A percentile compares a stretch with the other conserved stretches of the same genome.
Conservation (phyloP, 2,113 vertebrate species). For the Anguilla japonica region DNA sequence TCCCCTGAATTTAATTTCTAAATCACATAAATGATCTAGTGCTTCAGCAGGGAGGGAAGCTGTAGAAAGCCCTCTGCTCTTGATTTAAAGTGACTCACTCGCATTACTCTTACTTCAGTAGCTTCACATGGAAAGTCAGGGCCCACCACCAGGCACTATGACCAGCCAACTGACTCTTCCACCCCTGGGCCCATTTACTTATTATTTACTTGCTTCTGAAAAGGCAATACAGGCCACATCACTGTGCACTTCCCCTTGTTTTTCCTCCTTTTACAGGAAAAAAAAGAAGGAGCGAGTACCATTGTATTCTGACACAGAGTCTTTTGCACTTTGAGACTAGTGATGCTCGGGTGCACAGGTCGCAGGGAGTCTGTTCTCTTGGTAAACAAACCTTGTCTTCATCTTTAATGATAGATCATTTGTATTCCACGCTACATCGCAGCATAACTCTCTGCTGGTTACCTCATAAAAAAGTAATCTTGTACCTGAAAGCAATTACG, state of each 20-base stretch:
- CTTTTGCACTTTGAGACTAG: slow-evolving; percentile 5
- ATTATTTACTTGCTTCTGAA: background rate
- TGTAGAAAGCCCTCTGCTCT: background rate
- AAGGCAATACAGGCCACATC: background rate
- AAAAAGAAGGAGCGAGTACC: background rate
- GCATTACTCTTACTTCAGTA: slow-evolving; percentile 35
- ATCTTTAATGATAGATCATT: slow-evolving; percentile 24
- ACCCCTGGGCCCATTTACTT: background rate
- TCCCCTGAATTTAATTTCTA: background rate
- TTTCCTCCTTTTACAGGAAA: background rate
- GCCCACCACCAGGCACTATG: background rate
- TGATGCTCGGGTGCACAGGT: background rate
- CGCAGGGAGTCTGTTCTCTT: background rate
- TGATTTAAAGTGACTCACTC: slow-evolving; percentile 38
- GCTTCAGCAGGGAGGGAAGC: background rate
- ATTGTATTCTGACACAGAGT: background rate
- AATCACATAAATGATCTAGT: background rate
- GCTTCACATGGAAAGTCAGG: slow-evolving; percentile 7
- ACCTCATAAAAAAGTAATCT: slow-evolving; percentile 37
- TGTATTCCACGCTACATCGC: slow-evolving; percentile 20
- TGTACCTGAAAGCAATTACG: slow-evolving; percentile 27
- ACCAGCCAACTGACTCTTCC: background rate
- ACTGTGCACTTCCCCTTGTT: background rate
- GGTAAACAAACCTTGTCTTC: slow-evolving; percentile 11
- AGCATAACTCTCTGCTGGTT: slow-evolving; percentile 18